phyloP scores from a whole-genome alignment of 2,888 invertebrate species.

The Priapulus caudatus region DNA sequence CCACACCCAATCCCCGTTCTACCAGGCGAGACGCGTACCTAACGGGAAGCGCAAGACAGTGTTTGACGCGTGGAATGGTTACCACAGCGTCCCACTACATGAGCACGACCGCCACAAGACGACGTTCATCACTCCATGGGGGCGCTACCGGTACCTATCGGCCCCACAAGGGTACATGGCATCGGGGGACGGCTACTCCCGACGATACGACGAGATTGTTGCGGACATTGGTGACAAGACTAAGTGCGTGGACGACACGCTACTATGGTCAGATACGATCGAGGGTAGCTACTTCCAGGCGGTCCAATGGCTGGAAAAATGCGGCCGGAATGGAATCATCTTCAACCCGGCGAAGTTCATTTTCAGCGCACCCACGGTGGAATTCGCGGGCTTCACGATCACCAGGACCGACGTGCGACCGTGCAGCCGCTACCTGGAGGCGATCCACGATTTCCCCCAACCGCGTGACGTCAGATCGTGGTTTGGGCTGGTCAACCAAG shows the following conservation, averaged over 20 bases:
- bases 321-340: conserved; percentile 22
- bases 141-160: conserved; percentile 19
- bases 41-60: conserved; percentile 20
- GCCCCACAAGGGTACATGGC: too few relatives aligned
- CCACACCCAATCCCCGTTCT: conserved; percentile 21
- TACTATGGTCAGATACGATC: conserved; percentile 19
- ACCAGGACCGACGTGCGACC: too few relatives aligned
- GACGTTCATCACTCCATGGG: conserved; percentile 22
- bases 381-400: too few relatives aligned
- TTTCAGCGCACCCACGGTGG: conserved; percentile 20
- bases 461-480: too few relatives aligned
- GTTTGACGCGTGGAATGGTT: too few relatives aligned
- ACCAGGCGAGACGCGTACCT: conserved; percentile 22
- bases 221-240: conserved; percentile 24
- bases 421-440: too few relatives aligned
- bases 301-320: conserved; percentile 21
- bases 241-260: conserved; percentile 23
- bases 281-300: conserved; percentile 21
- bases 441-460: too few relatives aligned
- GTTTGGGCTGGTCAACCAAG: too few relatives aligned
- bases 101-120: too few relatives aligned
- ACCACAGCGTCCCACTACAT: too few relatives aligned
- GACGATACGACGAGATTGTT: conserved; percentile 24
- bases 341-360: conserved; percentile 25
- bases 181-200: conserved; percentile 23